Percentiles rank a stretch among this genome's conserved stretches.
These are phyloP conservation scores for Litoditis marina DNA, from an alignment of 2,888 invertebrate species.

Conservation along the genomic window DNA sequence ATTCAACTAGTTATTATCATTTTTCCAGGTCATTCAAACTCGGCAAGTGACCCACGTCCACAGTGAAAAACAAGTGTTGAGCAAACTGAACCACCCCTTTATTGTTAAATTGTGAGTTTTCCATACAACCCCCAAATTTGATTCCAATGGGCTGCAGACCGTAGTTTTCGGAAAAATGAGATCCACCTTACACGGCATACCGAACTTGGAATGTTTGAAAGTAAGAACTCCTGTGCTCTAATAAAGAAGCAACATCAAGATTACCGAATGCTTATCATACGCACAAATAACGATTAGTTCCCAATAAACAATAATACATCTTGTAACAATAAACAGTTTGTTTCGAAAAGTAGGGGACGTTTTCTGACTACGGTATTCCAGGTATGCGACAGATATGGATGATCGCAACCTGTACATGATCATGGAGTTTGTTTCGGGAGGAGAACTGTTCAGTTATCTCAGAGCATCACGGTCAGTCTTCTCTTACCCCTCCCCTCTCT, in stretches of 20 bases:
- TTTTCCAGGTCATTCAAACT: conserved; percentile 71
- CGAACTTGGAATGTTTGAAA: too few relatives aligned
- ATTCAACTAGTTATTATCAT: background rate
- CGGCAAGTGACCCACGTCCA: conserved; percentile 96
- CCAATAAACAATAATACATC: too few relatives aligned
- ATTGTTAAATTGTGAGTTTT: conserved; percentile 83
- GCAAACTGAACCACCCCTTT: conserved; percentile 85
- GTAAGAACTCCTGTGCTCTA: too few relatives aligned
- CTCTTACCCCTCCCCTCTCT: too few relatives aligned
- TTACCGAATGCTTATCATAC: too few relatives aligned
- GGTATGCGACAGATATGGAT: conserved; percentile 88
- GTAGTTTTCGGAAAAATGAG: too few relatives aligned
- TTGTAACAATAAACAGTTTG: too few relatives aligned
- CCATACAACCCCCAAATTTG: background rate
- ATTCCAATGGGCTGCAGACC: too few relatives aligned
- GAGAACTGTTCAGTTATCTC: conserved; percentile 76
- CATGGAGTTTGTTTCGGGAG: conserved; percentile 92
- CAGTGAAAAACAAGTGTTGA: conserved; percentile 88
- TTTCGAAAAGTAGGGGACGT: too few relatives aligned
- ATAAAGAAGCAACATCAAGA: too few relatives aligned
- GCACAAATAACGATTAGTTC: too few relatives aligned
- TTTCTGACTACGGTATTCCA: conserved; percentile 66
- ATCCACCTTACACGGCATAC: too few relatives aligned
- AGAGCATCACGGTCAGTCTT: conserved; percentile 35
- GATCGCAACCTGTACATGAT: conserved; percentile 90